phyloP scores from a whole-genome alignment of 2,888 invertebrate genomes.

The Trissoscelio sp. region DNA sequence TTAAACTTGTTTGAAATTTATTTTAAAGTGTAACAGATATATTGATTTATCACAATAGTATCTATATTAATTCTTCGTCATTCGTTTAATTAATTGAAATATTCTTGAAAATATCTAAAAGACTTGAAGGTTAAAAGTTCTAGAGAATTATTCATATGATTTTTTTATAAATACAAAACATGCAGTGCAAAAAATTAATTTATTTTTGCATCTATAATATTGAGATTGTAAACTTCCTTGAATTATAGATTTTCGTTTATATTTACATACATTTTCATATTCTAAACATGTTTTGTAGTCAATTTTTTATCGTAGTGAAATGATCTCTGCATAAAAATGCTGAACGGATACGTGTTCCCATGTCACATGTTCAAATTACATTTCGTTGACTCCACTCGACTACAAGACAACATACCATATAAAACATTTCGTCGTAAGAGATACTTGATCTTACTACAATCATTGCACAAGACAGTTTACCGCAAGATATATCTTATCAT shows the following conservation, averaged over 20 bases:
- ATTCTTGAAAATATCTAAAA: too few species aligned
- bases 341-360: slow-evolving; percentile 8
- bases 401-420: slow-evolving; percentile 34
- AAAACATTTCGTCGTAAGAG: slow-evolving; percentile 38
- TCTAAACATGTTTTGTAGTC: slow-evolving; percentile 23
- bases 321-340: slow-evolving; percentile 23
- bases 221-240: slow-evolving; percentile 9
- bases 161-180: slow-evolving; percentile 1
- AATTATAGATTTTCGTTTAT: slow-evolving; percentile 23
- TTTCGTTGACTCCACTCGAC: slow-evolving; percentile 35
- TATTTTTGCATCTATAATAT: neutral
- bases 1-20: too few species aligned
- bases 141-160: too few species aligned
- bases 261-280: slow-evolving; percentile 24
- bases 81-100: too few species aligned
- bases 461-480: slow-evolving; percentile 21
- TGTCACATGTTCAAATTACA: slow-evolving; percentile 26
- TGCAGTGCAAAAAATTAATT: slow-evolving; percentile 22
- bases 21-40: too few species aligned
- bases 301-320: slow-evolving; percentile 18
- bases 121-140: too few species aligned
- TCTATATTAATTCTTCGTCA: too few species aligned
- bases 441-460: slow-evolving; percentile 25
- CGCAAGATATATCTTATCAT: neutral
- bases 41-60: too few species aligned